phyloP scores from a whole-genome alignment of 2,888 invertebrate species.

The Hypomecis atomaria region DNA sequence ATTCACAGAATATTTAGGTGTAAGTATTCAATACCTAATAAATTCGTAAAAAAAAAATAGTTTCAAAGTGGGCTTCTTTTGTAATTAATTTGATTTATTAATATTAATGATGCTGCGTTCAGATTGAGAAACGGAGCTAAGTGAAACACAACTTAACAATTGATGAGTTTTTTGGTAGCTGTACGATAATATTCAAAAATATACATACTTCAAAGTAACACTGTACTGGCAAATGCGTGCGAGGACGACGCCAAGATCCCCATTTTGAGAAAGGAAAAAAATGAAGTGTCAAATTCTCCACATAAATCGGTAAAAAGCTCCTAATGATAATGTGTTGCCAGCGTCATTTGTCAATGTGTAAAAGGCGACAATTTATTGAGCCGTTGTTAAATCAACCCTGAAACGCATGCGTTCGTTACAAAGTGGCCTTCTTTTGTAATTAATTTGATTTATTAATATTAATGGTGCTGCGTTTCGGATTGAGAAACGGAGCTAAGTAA shows the following conservation, averaged over 20 bases:
- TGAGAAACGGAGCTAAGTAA: background rate
- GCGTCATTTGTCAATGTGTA: slow-evolving; percentile 21
- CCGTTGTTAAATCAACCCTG: slow-evolving; percentile 20
- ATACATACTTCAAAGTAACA: no score
- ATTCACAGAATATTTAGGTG: no score
- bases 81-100: slow-evolving; percentile 19
- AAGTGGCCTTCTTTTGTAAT: slow-evolving; percentile 15
- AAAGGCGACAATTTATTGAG: slow-evolving; percentile 18
- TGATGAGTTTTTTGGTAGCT: no score
- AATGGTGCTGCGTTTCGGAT: slow-evolving; percentile 7
- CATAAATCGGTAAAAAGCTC: background rate
- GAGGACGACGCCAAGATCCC: no score
- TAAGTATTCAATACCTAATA: no score
- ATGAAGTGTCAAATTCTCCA: background rate
- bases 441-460: slow-evolving; percentile 21
- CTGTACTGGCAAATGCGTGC: no score
- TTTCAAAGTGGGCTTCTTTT: slow-evolving; percentile 13
- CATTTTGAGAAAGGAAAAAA: no score
- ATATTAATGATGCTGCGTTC: slow-evolving; percentile 11
- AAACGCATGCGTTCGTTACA: slow-evolving; percentile 7
- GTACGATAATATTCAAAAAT: no score
- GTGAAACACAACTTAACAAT: no score
- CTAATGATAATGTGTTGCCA: slow-evolving; percentile 9
- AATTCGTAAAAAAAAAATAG: no score
- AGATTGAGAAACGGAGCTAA: slow-evolving; percentile 1